Evolutionary conservation across 2,113 vertebrate genomes (phyloP).

Genomic region (Pseudois nayaur): DNA sequence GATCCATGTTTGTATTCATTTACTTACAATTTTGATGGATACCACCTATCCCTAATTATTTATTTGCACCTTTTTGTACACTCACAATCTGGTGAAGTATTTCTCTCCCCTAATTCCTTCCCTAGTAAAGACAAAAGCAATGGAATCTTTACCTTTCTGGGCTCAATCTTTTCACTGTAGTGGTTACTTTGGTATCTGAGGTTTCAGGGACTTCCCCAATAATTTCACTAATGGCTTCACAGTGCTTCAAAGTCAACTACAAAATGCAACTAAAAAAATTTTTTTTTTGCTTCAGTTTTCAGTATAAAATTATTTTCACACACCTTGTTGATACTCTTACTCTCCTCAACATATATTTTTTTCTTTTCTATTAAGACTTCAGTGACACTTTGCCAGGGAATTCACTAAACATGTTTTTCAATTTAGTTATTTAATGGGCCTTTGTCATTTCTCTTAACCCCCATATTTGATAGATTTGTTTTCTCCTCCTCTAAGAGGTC

Average conservation of each 20-base stretch:
- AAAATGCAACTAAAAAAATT: background rate
- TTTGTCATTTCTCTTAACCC: conserved; percentile 27
- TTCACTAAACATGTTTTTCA: conserved; percentile 35
- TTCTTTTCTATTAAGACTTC: background rate
- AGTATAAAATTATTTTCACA: background rate
- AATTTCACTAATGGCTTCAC: background rate
- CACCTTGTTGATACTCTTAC: background rate
- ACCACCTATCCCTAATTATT: background rate
- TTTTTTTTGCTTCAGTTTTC: background rate
- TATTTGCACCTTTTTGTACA: background rate
- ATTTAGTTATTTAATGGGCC: background rate
- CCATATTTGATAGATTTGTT: background rate
- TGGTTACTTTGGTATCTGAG: background rate
- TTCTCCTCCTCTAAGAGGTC: background rate
- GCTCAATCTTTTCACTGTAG: background rate
- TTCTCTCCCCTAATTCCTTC: background rate
- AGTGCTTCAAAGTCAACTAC: background rate
- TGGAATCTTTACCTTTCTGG: background rate
- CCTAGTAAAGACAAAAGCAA: background rate
- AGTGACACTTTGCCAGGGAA: conserved; percentile 2
- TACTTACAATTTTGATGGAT: background rate
- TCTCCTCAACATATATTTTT: background rate
- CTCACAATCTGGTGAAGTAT: conserved; percentile 2
- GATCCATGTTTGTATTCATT: background rate
- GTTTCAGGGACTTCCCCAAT: background rate